These are phyloP conservation scores for Arizona elegans DNA, from an alignment of 2,113 vertebrate genomes.

Conservation along the genomic window DNA sequence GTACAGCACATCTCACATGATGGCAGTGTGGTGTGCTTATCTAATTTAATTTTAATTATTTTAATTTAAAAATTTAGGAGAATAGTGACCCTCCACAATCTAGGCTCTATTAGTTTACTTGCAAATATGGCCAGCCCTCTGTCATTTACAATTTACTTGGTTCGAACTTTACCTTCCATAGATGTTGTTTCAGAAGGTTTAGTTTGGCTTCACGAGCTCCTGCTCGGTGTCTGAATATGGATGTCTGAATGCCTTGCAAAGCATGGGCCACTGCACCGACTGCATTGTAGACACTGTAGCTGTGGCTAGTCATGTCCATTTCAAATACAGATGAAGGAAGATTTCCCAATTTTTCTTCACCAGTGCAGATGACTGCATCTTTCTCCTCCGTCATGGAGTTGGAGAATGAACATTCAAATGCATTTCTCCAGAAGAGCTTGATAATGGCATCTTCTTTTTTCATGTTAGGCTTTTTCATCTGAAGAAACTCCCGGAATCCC, in stretches of 20 bases:
- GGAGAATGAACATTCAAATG: not conserved
- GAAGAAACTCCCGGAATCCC: conserved; percentile 8
- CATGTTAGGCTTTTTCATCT: not conserved
- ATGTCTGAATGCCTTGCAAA: not conserved
- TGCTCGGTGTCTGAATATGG: not conserved
- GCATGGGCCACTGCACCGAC: not conserved
- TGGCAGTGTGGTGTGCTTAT: not conserved
- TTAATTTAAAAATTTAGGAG: not conserved
- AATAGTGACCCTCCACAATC: not conserved
- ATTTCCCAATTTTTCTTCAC: not conserved
- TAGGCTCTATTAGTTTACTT: not conserved
- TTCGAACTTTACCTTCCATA: not conserved
- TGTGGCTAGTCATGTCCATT: not conserved
- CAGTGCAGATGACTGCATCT: not conserved
- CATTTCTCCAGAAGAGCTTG: not conserved
- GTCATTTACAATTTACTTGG: not conserved
- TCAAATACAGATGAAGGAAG: not conserved
- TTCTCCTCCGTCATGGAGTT: no score
- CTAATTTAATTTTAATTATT: not conserved
- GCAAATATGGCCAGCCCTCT: not conserved
- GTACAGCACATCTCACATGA: not conserved
- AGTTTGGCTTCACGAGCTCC: not conserved
- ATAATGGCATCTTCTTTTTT: conserved; percentile 10
- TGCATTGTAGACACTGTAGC: not conserved
- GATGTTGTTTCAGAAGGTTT: not conserved